phyloP scores from a whole-genome alignment of 2,888 invertebrate species.

The Aelia acuminata region DNA sequence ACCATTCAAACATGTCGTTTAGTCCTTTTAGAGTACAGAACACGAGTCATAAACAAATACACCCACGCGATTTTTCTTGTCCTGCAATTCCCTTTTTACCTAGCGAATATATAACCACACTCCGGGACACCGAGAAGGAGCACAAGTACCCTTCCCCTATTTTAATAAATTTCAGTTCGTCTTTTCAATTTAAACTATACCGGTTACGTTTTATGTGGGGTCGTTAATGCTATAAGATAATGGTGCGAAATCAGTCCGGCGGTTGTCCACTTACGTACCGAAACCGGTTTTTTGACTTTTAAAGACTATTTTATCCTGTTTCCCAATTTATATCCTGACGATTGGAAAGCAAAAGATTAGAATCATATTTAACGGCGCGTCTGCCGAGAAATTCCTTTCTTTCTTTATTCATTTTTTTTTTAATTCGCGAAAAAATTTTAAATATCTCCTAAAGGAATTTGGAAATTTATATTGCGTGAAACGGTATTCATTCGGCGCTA shows the following conservation, averaged over 20 bases:
- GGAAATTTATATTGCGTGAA: constrained; percentile 7
- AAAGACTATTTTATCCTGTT: constrained; percentile 28
- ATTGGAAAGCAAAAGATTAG: constrained; percentile 8
- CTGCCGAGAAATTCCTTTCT: neutral
- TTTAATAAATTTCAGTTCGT: neutral
- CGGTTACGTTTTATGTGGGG: constrained; percentile 1
- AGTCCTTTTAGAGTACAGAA: neutral
- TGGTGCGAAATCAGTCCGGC: neutral
- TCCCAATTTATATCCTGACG: neutral
- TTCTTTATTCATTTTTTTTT: neutral
- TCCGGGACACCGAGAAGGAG: neutral
- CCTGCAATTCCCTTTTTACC: neutral
- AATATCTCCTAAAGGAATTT: neutral
- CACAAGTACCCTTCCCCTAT: neutral
- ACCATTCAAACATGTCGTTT: neutral
- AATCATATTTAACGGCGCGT: neutral
- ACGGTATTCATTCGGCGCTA: neutral
- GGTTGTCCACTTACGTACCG: constrained; percentile 29
- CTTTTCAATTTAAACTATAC: neutral
- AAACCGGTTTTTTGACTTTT: constrained; percentile 41
- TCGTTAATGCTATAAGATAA: constrained; percentile 9
- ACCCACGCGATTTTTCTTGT: neutral
- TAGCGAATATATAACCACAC: neutral
- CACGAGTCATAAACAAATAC: neutral
- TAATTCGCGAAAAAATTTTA: neutral